phyloP scores from a whole-genome alignment of 1,140 invertebrate species.

The Drosophila ogumai region DNA sequence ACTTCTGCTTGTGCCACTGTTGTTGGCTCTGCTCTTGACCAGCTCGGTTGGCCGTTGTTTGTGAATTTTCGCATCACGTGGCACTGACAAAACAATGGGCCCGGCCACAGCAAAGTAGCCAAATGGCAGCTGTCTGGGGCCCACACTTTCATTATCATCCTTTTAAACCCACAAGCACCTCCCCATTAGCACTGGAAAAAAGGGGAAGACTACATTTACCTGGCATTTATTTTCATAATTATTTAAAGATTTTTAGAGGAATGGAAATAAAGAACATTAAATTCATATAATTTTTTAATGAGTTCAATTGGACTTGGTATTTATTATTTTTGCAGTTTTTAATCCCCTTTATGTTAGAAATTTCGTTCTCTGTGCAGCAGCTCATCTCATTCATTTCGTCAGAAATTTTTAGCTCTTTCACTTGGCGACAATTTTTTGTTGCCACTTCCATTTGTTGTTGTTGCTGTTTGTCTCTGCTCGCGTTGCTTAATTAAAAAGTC shows the following conservation, averaged over 20 bases:
- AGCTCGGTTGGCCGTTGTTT: slow-evolving; percentile 70
- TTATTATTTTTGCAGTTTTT: no score
- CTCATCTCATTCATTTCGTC: slow-evolving; percentile 51
- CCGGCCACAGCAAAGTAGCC: slow-evolving; percentile 42
- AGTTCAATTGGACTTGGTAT: neutral
- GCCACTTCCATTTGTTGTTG: slow-evolving; percentile 29
- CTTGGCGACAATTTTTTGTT: slow-evolving; percentile 64
- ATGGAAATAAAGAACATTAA: neutral
- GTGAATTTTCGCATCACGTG: slow-evolving; percentile 78
- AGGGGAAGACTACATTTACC: neutral
- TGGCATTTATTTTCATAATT: neutral
- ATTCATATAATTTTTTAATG: neutral
- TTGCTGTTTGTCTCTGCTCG: slow-evolving; percentile 47
- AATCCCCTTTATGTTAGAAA: neutral
- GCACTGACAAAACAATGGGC: slow-evolving; percentile 65
- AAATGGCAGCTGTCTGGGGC: slow-evolving; percentile 69
- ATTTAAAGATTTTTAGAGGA: no score
- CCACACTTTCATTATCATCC: slow-evolving; percentile 33
- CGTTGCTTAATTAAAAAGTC: slow-evolving; percentile 80
- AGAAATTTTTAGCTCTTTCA: slow-evolving; percentile 66
- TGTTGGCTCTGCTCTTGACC: slow-evolving; percentile 70
- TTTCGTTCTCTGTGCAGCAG: neutral
- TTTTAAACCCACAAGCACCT: neutral
- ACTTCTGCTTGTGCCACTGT: slow-evolving; percentile 6
- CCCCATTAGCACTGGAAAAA: slow-evolving; percentile 3